These are phyloP conservation scores for Hypotaenidia okinawae DNA, from an alignment of 2,797 vertebrate species.

Conservation along the genomic window DNA sequence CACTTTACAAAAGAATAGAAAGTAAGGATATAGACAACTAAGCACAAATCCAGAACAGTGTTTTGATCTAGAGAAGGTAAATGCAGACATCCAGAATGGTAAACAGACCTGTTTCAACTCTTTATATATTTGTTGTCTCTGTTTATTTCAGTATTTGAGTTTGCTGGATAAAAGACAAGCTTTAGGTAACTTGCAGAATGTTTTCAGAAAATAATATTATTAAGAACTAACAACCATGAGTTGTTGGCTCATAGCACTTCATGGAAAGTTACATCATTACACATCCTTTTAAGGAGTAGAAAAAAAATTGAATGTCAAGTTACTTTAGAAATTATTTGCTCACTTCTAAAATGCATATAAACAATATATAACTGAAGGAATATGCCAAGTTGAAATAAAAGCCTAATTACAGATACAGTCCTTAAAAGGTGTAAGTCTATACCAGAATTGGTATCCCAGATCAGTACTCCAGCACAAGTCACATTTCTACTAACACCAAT, in stretches of 20 bases:
- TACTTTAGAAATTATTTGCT: not conserved
- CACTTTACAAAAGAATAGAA: not conserved
- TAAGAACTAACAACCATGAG: not conserved
- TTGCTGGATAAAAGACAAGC: not conserved
- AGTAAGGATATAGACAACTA: not conserved
- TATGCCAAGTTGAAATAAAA: not conserved
- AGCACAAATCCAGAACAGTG: not conserved
- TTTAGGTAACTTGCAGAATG: not conserved
- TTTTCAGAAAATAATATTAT: not conserved
- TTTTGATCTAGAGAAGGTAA: not conserved
- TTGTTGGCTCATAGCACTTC: not conserved
- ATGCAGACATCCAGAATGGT: not conserved
- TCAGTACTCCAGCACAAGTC: not conserved
- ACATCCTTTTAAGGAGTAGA: not conserved
- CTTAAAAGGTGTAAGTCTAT: not conserved
- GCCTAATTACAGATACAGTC: not conserved
- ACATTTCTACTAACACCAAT: not conserved
- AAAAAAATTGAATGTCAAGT: not conserved
- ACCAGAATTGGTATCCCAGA: not conserved
- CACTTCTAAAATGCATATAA: not conserved
- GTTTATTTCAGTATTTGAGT: not conserved
- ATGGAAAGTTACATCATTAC: not conserved
- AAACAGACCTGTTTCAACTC: not conserved
- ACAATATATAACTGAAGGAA: not conserved
- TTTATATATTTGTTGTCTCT: not conserved